Evolutionary conservation across 2,888 invertebrate genomes (phyloP).

Genomic region (Eristalis arbustorum): DNA sequence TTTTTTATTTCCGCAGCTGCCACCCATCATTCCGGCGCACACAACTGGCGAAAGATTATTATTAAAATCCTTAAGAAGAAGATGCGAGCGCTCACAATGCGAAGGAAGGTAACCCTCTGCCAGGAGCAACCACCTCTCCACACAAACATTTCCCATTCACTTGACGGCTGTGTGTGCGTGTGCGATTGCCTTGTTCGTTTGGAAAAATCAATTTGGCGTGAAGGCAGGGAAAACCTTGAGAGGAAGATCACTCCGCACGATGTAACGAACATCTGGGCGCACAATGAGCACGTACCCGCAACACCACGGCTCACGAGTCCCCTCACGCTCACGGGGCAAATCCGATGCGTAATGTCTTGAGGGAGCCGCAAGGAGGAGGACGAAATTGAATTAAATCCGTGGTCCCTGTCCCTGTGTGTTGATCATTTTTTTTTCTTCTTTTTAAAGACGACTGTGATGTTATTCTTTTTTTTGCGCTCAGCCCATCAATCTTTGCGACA

Average conservation of each 20-base stretch:
- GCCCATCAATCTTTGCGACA: constrained; percentile 58
- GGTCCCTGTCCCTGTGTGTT: constrained; percentile 27
- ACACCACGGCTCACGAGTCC: constrained; percentile 58
- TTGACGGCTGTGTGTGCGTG: constrained; percentile 4
- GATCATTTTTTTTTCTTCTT: constrained; percentile 69
- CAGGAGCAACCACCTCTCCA: constrained; percentile 3
- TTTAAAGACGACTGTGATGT: constrained; percentile 36
- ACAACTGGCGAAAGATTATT: constrained; percentile 56
- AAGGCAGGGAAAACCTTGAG: constrained; percentile 57
- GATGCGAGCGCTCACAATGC: constrained; percentile 29
- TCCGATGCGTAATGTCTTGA: constrained; percentile 56
- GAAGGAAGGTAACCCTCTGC: constrained; percentile 16
- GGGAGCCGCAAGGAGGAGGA: constrained; percentile 48
- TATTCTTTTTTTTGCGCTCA: constrained; percentile 15
- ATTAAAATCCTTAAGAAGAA: constrained; percentile 68
- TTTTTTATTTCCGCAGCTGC: constrained; percentile 62
- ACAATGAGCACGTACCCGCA: constrained; percentile 65
- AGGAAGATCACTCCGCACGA: constrained; percentile 58
- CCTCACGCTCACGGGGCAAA: constrained; percentile 28
- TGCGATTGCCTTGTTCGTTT: neutral
- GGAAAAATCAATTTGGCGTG: constrained; percentile 68
- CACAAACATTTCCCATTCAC: neutral
- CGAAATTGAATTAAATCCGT: constrained; percentile 60
- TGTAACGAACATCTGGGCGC: constrained; percentile 66
- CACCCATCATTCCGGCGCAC: constrained; percentile 55